A percentile compares a stretch with the other conserved stretches of the same genome.
phyloP scores from a whole-genome alignment of 1,140 invertebrate species.

The Drosophila seguyi region DNA sequence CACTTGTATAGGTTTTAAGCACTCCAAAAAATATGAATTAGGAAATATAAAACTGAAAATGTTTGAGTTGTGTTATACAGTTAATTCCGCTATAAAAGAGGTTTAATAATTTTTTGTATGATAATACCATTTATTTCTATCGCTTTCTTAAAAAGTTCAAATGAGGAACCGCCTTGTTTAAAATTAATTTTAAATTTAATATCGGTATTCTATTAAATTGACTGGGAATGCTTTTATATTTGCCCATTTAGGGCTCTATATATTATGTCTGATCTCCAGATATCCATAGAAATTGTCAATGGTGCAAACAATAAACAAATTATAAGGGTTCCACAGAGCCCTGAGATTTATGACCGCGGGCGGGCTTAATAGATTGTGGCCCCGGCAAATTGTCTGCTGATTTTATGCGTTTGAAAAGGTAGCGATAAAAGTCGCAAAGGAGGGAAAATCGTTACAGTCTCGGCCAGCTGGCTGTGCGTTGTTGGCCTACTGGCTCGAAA shows the following conservation, averaged over 20 bases:
- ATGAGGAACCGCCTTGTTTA: no score
- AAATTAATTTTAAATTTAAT: no score
- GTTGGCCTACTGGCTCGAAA: conserved; percentile 48
- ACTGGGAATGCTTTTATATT: not conserved
- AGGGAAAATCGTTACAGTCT: conserved; percentile 41
- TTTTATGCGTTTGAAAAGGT: conserved; percentile 31
- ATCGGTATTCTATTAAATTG: not conserved
- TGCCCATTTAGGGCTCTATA: not conserved
- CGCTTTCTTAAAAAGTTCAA: not conserved
- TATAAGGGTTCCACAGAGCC: conserved; percentile 23
- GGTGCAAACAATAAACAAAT: conserved; percentile 62
- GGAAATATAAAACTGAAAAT: not conserved
- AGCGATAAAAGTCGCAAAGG: conserved; percentile 26
- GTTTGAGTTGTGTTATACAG: not conserved
- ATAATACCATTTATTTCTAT: not conserved
- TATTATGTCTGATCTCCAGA: not conserved
- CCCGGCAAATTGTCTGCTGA: conserved; percentile 50
- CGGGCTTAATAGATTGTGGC: conserved; percentile 37
- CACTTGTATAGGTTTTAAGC: not conserved
- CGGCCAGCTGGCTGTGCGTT: conserved; percentile 36
- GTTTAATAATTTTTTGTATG: no score
- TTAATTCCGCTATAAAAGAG: not conserved
- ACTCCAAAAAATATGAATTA: conserved; percentile 12
- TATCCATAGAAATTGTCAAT: conserved; percentile 24
- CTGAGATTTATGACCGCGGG: conserved; percentile 48